phyloP scores from a whole-genome alignment of 2,113 vertebrate genomes.

The Falcunculus frontatus region DNA sequence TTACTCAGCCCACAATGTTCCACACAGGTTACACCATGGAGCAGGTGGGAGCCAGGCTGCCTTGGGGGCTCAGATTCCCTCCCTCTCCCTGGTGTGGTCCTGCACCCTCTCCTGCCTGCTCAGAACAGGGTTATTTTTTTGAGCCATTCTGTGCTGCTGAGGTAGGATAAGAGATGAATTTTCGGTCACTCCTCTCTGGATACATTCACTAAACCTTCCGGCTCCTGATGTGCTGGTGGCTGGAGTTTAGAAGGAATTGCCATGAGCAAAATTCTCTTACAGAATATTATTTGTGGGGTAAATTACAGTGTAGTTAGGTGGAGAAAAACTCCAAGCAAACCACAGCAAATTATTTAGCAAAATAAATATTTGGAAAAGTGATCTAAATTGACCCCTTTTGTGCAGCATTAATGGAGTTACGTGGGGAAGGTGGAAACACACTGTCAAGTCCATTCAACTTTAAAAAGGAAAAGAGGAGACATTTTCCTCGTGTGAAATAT shows the following conservation, averaged over 20 bases:
- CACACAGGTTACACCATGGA: background rate
- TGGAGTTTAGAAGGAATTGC: background rate
- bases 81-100: background rate
- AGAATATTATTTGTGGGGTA: background rate
- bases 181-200: background rate
- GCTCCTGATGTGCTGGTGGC: fast-evolving
- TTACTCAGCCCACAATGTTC: background rate
- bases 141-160: background rate
- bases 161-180: background rate
- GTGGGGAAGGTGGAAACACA: background rate
- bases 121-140: background rate
- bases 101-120: background rate
- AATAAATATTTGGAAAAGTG: background rate
- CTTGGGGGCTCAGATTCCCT: background rate
- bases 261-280: background rate
- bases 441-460: background rate
- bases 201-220: background rate
- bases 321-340: background rate
- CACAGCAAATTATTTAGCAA: background rate
- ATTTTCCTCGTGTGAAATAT: background rate
- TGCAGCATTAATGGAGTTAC: background rate
- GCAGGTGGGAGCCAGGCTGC: background rate
- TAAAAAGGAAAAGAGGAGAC: background rate
- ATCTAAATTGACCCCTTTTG: background rate
- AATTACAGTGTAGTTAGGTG: background rate